These are phyloP conservation scores for Sepioteuthis lessoniana DNA, from an alignment of 2,888 invertebrate species.

Conservation along the genomic window DNA sequence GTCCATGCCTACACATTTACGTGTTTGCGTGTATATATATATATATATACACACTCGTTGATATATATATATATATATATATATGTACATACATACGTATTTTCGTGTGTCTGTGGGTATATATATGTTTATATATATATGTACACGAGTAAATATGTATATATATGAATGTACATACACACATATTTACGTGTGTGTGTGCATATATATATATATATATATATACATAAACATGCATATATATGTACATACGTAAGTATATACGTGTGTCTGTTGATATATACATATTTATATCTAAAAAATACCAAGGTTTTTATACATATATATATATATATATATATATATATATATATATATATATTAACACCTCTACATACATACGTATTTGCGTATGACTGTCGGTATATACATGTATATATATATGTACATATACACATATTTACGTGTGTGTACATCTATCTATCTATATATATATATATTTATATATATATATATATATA, in stretches of 20 bases:
- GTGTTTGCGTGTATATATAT: background rate
- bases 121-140: background rate
- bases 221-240: background rate
- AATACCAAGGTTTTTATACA: too few relatives aligned
- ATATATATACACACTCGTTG: background rate
- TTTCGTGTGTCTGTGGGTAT: background rate
- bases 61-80: background rate
- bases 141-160: fast-evolving
- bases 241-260: background rate
- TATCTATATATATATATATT: background rate
- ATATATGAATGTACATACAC: background rate
- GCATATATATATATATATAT: background rate
- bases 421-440: background rate
- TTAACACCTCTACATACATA: too few relatives aligned
- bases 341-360: background rate
- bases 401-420: background rate
- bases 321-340: background rate
- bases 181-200: background rate
- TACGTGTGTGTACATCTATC: background rate
- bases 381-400: too few relatives aligned
- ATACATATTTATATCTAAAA: too few relatives aligned
- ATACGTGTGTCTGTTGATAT: too few relatives aligned
- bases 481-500: too few relatives aligned
- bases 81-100: background rate
- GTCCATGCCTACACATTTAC: background rate